A percentile compares a stretch with the other conserved stretches of the same genome.
These are phyloP conservation scores for Epistrophe eligans DNA, from an alignment of 2,888 invertebrate species.

Conservation along the genomic window DNA sequence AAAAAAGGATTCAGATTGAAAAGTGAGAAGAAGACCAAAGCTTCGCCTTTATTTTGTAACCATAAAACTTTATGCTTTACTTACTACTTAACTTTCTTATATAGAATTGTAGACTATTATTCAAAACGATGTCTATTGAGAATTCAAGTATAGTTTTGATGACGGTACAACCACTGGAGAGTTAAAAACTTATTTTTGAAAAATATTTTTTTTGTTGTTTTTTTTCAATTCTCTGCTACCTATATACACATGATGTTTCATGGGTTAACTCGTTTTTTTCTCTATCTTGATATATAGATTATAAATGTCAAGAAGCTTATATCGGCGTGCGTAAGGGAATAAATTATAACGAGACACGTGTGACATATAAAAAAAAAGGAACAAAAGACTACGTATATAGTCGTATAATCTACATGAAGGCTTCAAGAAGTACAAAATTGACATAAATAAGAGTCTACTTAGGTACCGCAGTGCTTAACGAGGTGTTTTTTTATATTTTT, in stretches of 20 bases:
- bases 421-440: slow-evolving; percentile 23
- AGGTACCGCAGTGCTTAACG: slow-evolving; percentile 8
- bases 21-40: neutral
- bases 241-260: neutral
- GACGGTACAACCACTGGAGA: slow-evolving; percentile 28
- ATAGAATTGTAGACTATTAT: slow-evolving; percentile 9
- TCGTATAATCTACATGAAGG: slow-evolving; percentile 5
- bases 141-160: slow-evolving; percentile 18
- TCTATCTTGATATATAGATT: slow-evolving; percentile 7
- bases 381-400: neutral
- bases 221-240: neutral
- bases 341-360: slow-evolving; percentile 48
- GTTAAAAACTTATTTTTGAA: slow-evolving; percentile 21
- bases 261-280: slow-evolving; percentile 2
- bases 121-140: slow-evolving; percentile 10
- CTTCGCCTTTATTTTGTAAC: neutral
- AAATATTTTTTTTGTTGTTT: neutral
- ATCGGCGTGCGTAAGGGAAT: slow-evolving; percentile 18
- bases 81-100: neutral
- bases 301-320: slow-evolving; percentile 29
- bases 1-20: neutral
- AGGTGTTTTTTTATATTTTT: neutral
- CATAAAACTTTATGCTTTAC: neutral
- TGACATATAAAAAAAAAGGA: slow-evolving; percentile 27
- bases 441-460: slow-evolving; percentile 42